Evolutionary conservation across 2,888 invertebrate species (phyloP), one percentile per base, ranked within the genome.

Genomic region (Coenonympha arcania): DNA sequence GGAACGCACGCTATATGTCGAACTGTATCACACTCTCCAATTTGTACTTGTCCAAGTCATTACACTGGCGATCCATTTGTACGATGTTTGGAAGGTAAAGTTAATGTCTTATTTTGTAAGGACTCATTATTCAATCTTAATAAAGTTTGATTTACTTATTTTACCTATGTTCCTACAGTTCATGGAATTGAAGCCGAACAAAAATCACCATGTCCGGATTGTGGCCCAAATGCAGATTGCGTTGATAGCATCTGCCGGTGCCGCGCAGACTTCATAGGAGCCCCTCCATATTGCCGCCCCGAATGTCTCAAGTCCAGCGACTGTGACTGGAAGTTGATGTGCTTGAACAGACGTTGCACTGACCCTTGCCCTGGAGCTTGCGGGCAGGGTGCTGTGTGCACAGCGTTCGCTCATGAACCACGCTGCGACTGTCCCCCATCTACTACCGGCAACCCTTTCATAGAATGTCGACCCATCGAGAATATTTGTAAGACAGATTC

Each of bases 301-400:
- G 93, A 93, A 74, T 93, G 93, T 76, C 76, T 90, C 3, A 77
- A 90, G 51, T 91, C 92, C 66, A 89, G 89, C 18, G 93, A 93
- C 65, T 93, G 93, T 70, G 83, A 89, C 15, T 89, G 90, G 57
- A 90, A 89, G 61, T 88, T 88, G 55, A 91, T 92, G 30, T 94
- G 94, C 60, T 80, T 91, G 37, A 89, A 89, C 63, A 90, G 90
- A 65, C 92, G 90, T 71, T 94, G 94, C 67, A 79, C 88, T 54
- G 90, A 93, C 68, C 93, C 93, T 3, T 93, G 93, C 65, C 90
- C 90, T 0, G 92, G 92, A 55, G 90, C 91, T 19, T 94, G 94
- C 69, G 93, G 93, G 15, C 88, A 87, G 59, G 91, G 90, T 65
- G 92, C 93, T 1, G 80, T 88, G 46, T 94, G 94, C 69, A 88